A percentile compares a stretch with the other conserved stretches of the same genome.
Conservation (phyloP, 2,797 vertebrate species). For the Cynodonichthys magdalenae region DNA sequence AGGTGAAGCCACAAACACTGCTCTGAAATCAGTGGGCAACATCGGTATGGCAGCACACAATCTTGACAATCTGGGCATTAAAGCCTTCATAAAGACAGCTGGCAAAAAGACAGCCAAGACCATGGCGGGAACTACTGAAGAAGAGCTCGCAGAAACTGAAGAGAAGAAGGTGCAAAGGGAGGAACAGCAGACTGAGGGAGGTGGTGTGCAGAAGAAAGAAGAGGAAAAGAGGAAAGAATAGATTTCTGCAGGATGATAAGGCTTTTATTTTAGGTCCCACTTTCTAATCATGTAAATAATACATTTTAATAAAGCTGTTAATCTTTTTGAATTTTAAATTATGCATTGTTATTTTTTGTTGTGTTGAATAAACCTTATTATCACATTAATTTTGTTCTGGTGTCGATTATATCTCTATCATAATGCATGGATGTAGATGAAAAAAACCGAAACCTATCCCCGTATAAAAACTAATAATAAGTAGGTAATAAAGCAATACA, state of each 20-base stretch:
- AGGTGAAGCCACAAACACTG: slow-evolving; percentile 86
- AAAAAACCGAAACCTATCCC: too few species aligned
- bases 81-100: slow-evolving; percentile 85
- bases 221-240: slow-evolving; percentile 41
- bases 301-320: neutral
- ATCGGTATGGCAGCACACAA: slow-evolving; percentile 88
- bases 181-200: slow-evolving; percentile 6
- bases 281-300: neutral
- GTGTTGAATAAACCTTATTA: neutral
- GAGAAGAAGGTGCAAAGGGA: slow-evolving; percentile 13
- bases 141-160: slow-evolving; percentile 40
- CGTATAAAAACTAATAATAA: too few species aligned
- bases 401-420: neutral
- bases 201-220: slow-evolving; percentile 22
- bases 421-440: too few species aligned
- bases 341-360: neutral
- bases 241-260: neutral
- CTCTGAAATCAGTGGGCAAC: slow-evolving; percentile 86
- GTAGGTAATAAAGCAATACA: too few species aligned
- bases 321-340: neutral
- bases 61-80: slow-evolving; percentile 87
- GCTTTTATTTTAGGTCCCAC: neutral
- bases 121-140: slow-evolving; percentile 66
- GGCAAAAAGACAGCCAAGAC: slow-evolving; percentile 84
- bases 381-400: neutral